A percentile compares a stretch with the other conserved stretches of the same genome.
Evolutionary conservation across 1,140 invertebrate species (phyloP).

Genomic region (Pseudachorutes palmiensis): DNA sequence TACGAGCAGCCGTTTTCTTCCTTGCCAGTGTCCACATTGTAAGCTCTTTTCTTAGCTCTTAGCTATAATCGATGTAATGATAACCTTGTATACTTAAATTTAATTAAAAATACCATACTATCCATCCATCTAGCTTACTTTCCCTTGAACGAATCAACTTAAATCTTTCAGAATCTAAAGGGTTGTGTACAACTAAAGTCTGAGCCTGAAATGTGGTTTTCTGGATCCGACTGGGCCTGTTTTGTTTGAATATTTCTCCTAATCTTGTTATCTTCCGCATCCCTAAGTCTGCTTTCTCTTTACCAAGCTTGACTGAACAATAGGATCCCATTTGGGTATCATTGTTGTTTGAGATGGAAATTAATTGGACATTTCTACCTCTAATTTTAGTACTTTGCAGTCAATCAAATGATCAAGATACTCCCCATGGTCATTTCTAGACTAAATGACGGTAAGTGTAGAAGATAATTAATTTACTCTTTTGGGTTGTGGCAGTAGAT

Average conservation of each 20-base stretch:
- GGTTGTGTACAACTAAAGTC: no score
- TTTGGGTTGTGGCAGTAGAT: no score
- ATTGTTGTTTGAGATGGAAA: neutral
- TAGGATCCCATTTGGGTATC: no score
- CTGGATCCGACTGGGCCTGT: neutral
- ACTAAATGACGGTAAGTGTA: neutral
- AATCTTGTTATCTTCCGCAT: neutral
- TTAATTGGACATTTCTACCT: neutral
- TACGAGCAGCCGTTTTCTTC: conserved; percentile 10
- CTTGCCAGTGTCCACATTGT: conserved; percentile 14
- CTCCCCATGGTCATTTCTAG: neutral
- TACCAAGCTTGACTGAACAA: no score
- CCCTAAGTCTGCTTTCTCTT: no score
- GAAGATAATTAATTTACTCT: neutral
- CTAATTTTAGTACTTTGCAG: conserved; percentile 4
- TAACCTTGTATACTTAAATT: no score
- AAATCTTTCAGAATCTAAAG: no score
- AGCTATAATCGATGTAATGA: no score
- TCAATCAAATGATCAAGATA: conserved; percentile 9
- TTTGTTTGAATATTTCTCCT: neutral
- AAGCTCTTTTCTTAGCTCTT: neutral
- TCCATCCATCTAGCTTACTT: no score
- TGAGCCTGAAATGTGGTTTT: no score
- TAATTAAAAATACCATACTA: no score
- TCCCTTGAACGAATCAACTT: no score